A percentile compares a stretch with the other conserved stretches of the same genome.
Evolutionary conservation across 2,888 invertebrate species (phyloP).

Genomic region (Chrysomela aeneicollis): DNA sequence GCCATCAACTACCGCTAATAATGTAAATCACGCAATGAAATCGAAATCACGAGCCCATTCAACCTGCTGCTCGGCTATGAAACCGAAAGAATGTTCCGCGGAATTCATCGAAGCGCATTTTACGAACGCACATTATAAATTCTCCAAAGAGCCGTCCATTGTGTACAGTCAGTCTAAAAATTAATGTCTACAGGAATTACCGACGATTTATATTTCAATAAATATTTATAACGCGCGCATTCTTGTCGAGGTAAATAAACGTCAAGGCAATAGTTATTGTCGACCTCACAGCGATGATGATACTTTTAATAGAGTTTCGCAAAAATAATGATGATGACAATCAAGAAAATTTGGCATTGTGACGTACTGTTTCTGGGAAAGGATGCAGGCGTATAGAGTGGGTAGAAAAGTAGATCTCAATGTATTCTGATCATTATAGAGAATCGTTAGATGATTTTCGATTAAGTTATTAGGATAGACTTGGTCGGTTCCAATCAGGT

Average conservation of each 20-base stretch:
- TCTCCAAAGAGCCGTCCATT: slow-evolving; percentile 41
- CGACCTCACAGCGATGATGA: slow-evolving; percentile 26
- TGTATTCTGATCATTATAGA: no score
- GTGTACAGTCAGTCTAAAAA: slow-evolving; percentile 38
- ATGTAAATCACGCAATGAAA: not conserved
- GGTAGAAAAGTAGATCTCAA: no score
- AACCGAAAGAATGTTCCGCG: slow-evolving; percentile 35
- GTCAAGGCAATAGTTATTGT: slow-evolving; percentile 19
- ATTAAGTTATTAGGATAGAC: no score
- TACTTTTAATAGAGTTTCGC: not conserved
- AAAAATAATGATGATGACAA: not conserved
- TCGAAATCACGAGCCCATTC: slow-evolving; percentile 18
- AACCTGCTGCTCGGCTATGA: slow-evolving; percentile 26
- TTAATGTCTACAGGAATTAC: slow-evolving; percentile 39
- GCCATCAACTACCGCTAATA: not conserved
- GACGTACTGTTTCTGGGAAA: no score
- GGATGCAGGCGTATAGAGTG: no score
- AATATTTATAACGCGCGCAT: slow-evolving; percentile 40
- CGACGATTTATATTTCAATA: slow-evolving; percentile 40
- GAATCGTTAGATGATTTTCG: no score
- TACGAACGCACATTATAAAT: slow-evolving; percentile 46
- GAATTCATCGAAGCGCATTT: slow-evolving; percentile 45
- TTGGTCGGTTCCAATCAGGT: no score
- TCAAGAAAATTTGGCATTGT: no score
- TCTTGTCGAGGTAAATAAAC: slow-evolving; percentile 30